A percentile compares a stretch with the other conserved stretches of the same genome.
Evolutionary conservation across 2,797 vertebrate species (phyloP).

Genomic region (Onychomys arenicola): DNA sequence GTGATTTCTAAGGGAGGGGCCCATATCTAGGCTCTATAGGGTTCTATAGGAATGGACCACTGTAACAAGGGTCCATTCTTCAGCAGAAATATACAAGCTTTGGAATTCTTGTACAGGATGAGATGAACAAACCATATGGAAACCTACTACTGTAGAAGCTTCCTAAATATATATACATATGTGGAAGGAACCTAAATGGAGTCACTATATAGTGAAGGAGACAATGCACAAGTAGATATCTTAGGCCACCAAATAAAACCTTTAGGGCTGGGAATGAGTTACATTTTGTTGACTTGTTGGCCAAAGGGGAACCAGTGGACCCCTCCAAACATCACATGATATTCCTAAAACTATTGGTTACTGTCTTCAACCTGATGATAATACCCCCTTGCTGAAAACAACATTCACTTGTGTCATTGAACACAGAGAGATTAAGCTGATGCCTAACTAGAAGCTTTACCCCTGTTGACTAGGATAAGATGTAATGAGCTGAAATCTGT

Average conservation of each 20-base stretch:
- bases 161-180: too few relatives aligned
- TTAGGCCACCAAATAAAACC: background rate
- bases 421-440: background rate
- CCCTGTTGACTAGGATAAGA: background rate
- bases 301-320: background rate
- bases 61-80: background rate
- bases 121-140: background rate
- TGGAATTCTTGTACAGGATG: background rate
- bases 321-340: background rate
- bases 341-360: background rate
- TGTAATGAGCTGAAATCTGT: background rate
- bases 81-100: background rate
- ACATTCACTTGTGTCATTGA: background rate
- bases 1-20: background rate
- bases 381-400: background rate
- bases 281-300: background rate
- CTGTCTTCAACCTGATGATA: background rate
- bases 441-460: background rate
- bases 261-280: background rate
- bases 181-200: background rate
- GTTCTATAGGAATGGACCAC: too few relatives aligned
- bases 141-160: background rate
- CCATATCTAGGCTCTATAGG: background rate
- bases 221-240: background rate
- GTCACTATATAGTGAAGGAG: background rate